These are phyloP conservation scores for Amaurobius ferox DNA, from an alignment of 2,888 invertebrate genomes.

Conservation along the genomic window DNA sequence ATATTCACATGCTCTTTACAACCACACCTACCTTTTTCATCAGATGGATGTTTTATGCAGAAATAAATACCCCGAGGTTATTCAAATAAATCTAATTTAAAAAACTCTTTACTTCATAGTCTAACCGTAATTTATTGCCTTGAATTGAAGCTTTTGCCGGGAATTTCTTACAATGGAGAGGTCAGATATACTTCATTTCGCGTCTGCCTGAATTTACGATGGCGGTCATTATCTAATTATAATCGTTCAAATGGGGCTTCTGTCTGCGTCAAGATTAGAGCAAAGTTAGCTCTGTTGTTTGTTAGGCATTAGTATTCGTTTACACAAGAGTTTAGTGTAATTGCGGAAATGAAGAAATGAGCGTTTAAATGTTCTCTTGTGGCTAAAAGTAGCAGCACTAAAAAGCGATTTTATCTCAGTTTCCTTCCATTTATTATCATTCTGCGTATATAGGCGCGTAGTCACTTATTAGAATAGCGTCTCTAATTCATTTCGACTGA, in stretches of 20 bases:
- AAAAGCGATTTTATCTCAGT: constrained; percentile 2
- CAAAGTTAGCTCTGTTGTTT: constrained; percentile 33
- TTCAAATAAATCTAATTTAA: no score
- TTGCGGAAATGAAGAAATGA: constrained; percentile 40
- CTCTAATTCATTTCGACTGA: background rate
- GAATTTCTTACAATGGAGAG: constrained; percentile 3
- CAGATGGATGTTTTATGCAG: background rate
- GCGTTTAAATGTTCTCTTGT: background rate
- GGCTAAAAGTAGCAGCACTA: background rate
- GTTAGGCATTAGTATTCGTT: constrained; percentile 31
- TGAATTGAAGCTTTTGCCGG: background rate
- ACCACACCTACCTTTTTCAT: no score
- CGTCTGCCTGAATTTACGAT: background rate
- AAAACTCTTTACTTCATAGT: background rate
- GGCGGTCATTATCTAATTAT: constrained; percentile 43
- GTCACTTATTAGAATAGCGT: background rate
- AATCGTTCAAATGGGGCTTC: constrained; percentile 29
- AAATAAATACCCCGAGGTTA: background rate
- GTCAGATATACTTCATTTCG: constrained; percentile 49
- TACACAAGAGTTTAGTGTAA: constrained; percentile 27
- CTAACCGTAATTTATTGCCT: background rate
- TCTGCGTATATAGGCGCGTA: background rate
- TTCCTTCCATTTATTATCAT: background rate
- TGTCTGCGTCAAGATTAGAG: constrained; percentile 35
- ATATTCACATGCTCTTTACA: no score